Evolutionary conservation across 2,888 invertebrate genomes (phyloP).

Genomic region (Drosophila koepferae): DNA sequence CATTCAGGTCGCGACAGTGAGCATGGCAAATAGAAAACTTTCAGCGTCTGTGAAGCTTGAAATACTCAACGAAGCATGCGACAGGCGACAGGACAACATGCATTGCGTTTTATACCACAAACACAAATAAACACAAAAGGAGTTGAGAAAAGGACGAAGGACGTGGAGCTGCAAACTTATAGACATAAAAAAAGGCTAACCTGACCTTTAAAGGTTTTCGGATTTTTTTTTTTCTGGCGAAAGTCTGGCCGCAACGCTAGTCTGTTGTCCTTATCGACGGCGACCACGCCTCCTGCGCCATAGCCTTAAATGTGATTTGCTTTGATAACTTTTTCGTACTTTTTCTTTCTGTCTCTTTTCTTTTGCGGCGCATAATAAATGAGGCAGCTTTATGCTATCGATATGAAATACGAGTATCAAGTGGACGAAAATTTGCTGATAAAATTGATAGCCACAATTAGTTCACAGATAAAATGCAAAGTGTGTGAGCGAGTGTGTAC

Average conservation of each 20-base stretch:
- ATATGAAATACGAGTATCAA: slow-evolving; percentile 61
- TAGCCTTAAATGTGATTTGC: slow-evolving; percentile 28
- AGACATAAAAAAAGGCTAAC: slow-evolving; percentile 45
- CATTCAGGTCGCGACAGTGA: neutral
- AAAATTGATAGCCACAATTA: slow-evolving; percentile 63
- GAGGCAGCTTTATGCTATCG: slow-evolving; percentile 56
- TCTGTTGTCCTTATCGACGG: slow-evolving; percentile 15
- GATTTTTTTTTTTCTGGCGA: slow-evolving; percentile 5
- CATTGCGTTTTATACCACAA: slow-evolving; percentile 64
- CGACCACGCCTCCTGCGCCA: neutral
- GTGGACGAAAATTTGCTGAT: slow-evolving; percentile 46
- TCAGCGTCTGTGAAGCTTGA: slow-evolving; percentile 36
- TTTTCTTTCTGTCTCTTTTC: neutral
- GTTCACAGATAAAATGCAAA: slow-evolving; percentile 47
- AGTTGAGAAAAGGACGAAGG: neutral
- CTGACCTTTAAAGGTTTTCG: slow-evolving; percentile 44
- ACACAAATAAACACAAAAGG: neutral
- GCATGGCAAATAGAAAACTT: slow-evolving; percentile 32
- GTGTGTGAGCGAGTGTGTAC: neutral
- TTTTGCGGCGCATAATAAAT: slow-evolving; percentile 62
- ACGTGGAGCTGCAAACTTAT: slow-evolving; percentile 1
- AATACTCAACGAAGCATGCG: slow-evolving; percentile 66
- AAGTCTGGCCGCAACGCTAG: slow-evolving; percentile 30
- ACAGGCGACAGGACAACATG: slow-evolving; percentile 74
- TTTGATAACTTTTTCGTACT: slow-evolving; percentile 40